Evolutionary conservation across 2,888 invertebrate genomes (phyloP).

Genomic region (Lasius platythorax): DNA sequence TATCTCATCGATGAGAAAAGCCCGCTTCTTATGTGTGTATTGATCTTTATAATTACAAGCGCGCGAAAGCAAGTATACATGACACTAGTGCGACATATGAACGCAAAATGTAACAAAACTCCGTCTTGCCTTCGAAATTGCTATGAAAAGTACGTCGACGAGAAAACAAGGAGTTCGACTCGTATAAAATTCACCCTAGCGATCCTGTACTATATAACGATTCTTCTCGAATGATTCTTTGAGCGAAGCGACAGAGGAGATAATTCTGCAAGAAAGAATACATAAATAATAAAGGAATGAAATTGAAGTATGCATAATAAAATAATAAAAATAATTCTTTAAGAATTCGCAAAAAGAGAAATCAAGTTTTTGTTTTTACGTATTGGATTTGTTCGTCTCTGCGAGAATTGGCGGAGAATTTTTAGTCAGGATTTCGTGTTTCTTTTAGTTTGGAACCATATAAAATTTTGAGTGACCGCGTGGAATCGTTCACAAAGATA

Average conservation of each 20-base stretch:
- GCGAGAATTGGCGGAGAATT: not conserved
- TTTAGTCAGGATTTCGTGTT: conserved; percentile 3
- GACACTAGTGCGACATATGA: conserved; percentile 45
- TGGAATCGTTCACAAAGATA: not conserved
- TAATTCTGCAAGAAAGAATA: conserved; percentile 48
- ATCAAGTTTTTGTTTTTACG: conserved; percentile 24
- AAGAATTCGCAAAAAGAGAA: conserved; percentile 7
- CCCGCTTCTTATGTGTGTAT: conserved; percentile 48
- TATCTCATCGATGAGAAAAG: conserved; percentile 26
- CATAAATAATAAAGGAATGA: not conserved
- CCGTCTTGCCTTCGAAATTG: conserved; percentile 44
- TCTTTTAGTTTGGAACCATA: conserved; percentile 28
- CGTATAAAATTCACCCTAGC: conserved; percentile 22
- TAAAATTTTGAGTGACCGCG: conserved; percentile 16
- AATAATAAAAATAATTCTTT: conserved; percentile 19
- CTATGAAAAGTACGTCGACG: conserved; percentile 22
- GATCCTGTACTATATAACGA: conserved; percentile 43
- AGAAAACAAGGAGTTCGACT: conserved; percentile 12
- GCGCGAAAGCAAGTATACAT: conserved; percentile 46
- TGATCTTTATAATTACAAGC: conserved; percentile 27
- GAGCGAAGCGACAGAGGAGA: conserved; percentile 39
- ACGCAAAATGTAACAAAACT: conserved; percentile 36
- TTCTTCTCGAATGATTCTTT: conserved; percentile 37
- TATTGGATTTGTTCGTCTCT: conserved; percentile 1
- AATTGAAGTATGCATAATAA: not conserved